Base-by-base conservation (phyloP, 1,140 invertebrate genomes). In the Oreohelix idahoensis region DNA sequence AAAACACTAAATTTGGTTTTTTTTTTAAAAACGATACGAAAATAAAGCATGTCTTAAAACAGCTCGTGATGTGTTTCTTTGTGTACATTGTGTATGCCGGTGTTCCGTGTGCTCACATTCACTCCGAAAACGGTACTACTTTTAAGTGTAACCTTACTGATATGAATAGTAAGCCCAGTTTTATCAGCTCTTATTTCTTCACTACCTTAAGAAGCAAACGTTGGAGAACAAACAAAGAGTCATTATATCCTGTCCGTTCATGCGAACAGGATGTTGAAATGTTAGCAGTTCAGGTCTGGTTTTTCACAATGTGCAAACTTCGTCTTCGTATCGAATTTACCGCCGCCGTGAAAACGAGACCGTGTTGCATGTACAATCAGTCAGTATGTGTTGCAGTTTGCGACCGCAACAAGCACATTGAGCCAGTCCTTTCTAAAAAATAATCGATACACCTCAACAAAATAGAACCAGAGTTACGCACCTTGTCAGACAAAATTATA, bases 341-440 rank as follows among this genome's bases (percentile, higher is more conserved):
- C 77, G 77, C 77, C 77, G 45, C 36, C 26, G 32, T 58, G 77
- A 79, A 69, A 79, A 79, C 77, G 77, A 79, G 77, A 66, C 58
- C 53, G 1, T 58, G 45, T 58, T 15, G 74, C 74, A 71, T 76
- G 74, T 76, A 20, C 42, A 29, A 49, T 42, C 13, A 53, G 74
- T 15, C 15, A 45, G 1, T 10, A 45, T 29, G 77, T 26, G 77
- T n/a, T 1, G 77, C 77, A 79, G 32, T n/a, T 38, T 13, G 77
- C 23, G 38, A 20, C 1, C 17, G 35, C 11, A 13, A 78, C 15
- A 53, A 36, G 1, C 45, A 35, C 15, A n/a, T 35, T 26, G 8
- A 11, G 10, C 20, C 4, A 4, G 17, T 23, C 10, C 8, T 58
- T 26, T 58, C 51, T 17, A 4, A 58, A 58, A n/a, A n/a, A n/a